A percentile compares a stretch with the other conserved stretches of the same genome.
These are phyloP conservation scores for Urocyon cinereoargenteus DNA, from an alignment of 2,797 vertebrate species.

Conservation along the genomic window DNA sequence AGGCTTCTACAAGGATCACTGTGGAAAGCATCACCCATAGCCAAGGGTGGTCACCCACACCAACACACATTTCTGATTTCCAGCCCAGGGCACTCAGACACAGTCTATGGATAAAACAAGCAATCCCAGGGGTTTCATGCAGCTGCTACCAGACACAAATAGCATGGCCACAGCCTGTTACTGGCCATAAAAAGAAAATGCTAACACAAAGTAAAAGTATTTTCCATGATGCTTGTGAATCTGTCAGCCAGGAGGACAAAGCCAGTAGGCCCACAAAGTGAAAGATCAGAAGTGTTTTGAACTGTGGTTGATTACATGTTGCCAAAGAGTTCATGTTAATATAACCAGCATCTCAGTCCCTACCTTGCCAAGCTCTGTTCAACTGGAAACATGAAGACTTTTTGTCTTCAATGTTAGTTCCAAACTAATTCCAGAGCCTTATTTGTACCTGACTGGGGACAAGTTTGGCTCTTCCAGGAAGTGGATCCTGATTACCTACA, in stretches of 20 bases:
- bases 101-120: neutral
- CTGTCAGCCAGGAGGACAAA: neutral
- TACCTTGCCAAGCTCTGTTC: neutral
- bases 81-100: neutral
- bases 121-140: neutral
- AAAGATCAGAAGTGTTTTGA: neutral
- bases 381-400: neutral
- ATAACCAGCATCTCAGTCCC: neutral
- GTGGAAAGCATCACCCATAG: slow-evolving; percentile 5
- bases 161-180: neutral
- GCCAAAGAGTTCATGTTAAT: neutral
- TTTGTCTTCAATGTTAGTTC: neutral
- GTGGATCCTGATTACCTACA: neutral
- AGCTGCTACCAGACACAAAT: neutral
- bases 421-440: neutral
- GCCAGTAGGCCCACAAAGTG: neutral
- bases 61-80: slow-evolving; percentile 18
- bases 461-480: neutral
- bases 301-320: neutral
- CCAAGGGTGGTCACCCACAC: neutral
- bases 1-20: neutral
- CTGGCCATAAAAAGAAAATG: slow-evolving; percentile 50
- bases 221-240: neutral
- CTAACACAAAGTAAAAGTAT: neutral
- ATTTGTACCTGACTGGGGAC: neutral